phyloP scores from a whole-genome alignment of 2,797 vertebrate genomes.

The Adrianichthys oophorus region DNA sequence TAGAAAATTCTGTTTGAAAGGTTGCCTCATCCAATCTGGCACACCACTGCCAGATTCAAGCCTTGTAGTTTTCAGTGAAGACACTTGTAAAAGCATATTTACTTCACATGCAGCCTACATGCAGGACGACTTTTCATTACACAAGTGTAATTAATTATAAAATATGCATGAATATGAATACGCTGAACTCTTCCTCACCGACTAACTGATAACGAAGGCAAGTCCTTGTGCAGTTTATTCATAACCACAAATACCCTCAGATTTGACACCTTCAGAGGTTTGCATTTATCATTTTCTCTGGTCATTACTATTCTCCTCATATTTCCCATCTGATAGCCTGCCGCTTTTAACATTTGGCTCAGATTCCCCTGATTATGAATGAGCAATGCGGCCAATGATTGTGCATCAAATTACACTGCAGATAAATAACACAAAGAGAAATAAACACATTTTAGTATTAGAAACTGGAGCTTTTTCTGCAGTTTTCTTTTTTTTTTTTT shows the following conservation, averaged over 20 bases:
- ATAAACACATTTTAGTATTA: not conserved
- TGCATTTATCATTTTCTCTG: slow-evolving; percentile 8
- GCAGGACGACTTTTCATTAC: too few species aligned
- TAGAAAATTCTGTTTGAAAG: slow-evolving; percentile 22
- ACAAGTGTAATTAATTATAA: too few species aligned
- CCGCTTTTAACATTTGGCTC: slow-evolving; percentile 52
- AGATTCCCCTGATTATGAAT: slow-evolving; percentile 61
- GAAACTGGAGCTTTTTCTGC: too few species aligned
- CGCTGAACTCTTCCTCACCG: too few species aligned
- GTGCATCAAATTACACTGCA: slow-evolving; percentile 34
- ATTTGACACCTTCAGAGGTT: slow-evolving; percentile 14
- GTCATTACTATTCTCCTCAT: slow-evolving; percentile 63
- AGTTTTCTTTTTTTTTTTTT: too few species aligned
- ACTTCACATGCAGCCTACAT: not conserved
- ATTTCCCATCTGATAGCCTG: slow-evolving; percentile 47
- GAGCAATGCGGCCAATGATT: slow-evolving; percentile 56
- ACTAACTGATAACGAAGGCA: too few species aligned
- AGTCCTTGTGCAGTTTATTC: too few species aligned
- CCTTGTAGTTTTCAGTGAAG: not conserved
- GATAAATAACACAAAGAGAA: slow-evolving; percentile 8
- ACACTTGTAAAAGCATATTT: not conserved
- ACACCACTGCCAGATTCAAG: slow-evolving; percentile 18
- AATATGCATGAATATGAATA: too few species aligned
- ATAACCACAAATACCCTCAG: slow-evolving; percentile 3
- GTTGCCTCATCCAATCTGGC: slow-evolving; percentile 8